Conservation (phyloP, 2,888 invertebrate species). For the Scaptomyza tumidula region DNA sequence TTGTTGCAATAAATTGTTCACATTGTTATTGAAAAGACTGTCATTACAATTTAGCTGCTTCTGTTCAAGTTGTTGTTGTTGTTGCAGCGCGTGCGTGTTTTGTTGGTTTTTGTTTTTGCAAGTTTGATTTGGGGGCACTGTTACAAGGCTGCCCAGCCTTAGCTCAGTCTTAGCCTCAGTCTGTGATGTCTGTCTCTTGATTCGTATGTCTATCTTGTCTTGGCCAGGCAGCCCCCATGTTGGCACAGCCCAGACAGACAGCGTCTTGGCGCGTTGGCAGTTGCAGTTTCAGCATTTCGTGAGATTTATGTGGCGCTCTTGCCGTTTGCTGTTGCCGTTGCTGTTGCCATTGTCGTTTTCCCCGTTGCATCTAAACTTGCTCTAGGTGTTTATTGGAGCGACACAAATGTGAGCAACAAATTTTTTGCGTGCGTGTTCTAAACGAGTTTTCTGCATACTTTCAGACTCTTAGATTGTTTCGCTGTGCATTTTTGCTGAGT, state of each 20-base stretch:
- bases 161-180: slow-evolving; percentile 38
- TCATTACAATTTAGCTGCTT: slow-evolving; percentile 25
- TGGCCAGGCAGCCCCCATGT: slow-evolving; percentile 46
- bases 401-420: slow-evolving; percentile 51
- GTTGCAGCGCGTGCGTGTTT: slow-evolving; percentile 65
- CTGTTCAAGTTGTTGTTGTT: slow-evolving; percentile 26
- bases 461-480: slow-evolving; percentile 10
- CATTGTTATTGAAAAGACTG: slow-evolving; percentile 45
- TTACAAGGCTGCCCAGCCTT: slow-evolving; percentile 79
- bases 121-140: slow-evolving; percentile 82
- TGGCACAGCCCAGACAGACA: slow-evolving; percentile 62
- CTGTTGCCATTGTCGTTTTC: not conserved
- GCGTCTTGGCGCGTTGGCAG: slow-evolving; percentile 65
- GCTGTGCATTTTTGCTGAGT: not conserved
- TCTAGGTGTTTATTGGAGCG: slow-evolving; percentile 74
- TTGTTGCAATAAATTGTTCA: slow-evolving; percentile 37
- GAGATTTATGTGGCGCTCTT: slow-evolving; percentile 38
- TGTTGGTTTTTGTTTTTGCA: too few relatives aligned
- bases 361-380: slow-evolving; percentile 51
- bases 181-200: slow-evolving; percentile 17
- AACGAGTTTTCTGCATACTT: slow-evolving; percentile 47
- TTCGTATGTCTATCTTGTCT: slow-evolving; percentile 10
- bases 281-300: slow-evolving; percentile 52
- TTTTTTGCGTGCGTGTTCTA: slow-evolving; percentile 43
- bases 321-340: not conserved